Evolutionary conservation across 1,140 invertebrate species (phyloP).

Genomic region (Lepidostoma basale): DNA sequence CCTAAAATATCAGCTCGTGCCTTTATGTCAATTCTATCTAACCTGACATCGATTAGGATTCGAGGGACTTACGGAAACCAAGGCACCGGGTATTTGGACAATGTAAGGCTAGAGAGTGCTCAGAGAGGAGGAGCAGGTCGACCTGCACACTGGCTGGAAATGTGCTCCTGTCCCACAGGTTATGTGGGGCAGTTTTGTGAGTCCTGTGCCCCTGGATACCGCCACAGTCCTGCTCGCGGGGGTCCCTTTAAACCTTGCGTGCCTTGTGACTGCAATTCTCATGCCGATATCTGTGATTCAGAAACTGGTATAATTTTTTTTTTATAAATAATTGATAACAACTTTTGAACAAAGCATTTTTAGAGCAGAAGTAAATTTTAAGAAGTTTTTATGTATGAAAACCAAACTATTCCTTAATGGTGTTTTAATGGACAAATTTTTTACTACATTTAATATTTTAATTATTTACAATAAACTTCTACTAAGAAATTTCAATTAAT

Average conservation of each 20-base stretch:
- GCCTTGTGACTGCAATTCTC: conserved; percentile 94
- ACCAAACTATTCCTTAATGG: too few relatives aligned
- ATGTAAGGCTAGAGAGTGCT: conserved; percentile 86
- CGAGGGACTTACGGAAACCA: conserved; percentile 85
- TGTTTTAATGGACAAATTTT: too few relatives aligned
- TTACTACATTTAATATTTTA: too few relatives aligned
- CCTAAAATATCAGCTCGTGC: conserved; percentile 83
- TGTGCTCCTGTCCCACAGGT: conserved; percentile 90
- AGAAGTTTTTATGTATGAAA: background rate
- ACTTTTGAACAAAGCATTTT: background rate
- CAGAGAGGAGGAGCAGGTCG: conserved; percentile 78
- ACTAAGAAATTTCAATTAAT: too few relatives aligned
- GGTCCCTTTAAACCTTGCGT: conserved; percentile 93
- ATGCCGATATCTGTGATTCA: conserved; percentile 94
- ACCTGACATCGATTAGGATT: conserved; percentile 93
- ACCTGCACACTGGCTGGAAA: conserved; percentile 91
- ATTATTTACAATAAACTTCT: too few relatives aligned
- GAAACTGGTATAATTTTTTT: conserved; percentile 74
- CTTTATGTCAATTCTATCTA: conserved; percentile 90
- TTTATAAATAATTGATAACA: conserved; percentile 9
- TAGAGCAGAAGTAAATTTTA: background rate
- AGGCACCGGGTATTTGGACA: conserved; percentile 87
- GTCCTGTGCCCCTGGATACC: conserved; percentile 91
- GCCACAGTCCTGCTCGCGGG: conserved; percentile 87
- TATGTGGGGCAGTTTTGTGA: conserved; percentile 97